Evolutionary conservation across 2,113 vertebrate species (phyloP), one percentile per base, ranked within the genome.

Genomic region (Euleptes europaea): DNA sequence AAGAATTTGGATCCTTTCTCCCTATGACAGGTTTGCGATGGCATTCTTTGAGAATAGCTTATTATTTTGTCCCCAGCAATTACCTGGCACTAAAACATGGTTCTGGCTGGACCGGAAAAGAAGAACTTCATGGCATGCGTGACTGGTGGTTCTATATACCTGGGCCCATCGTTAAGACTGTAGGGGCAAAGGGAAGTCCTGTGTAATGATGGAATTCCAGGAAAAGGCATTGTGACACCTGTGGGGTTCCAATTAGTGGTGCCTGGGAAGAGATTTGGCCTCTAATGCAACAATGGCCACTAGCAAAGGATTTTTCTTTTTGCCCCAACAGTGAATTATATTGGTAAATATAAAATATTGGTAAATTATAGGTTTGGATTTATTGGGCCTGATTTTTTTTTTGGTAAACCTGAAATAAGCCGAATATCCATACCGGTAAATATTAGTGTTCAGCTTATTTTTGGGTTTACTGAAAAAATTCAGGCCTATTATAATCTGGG

Each of bases 1-100:
- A 82, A 12, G 88, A 84, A 86, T 91, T 92, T 26, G 91, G 93
- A 84, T 94, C 88, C 6, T 93, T 89, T 84, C 66, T 79, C 82
- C 49, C 87, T 13, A 2, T 78, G 74, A 80, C 19, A 54, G 77
- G 12, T 23, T 47, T 70, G 82, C 82, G 71, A 69, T 90, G 89
- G 83, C 87, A 88, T 91, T 81, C 66, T 88, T 38, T 60, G 26
- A 81, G 93, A 90, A 84, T 89, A 83, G 51, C 86, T 87, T 69
- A 78, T 84, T 88, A 93, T 91, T 91, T 69, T 0, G 3, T 75
- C 69, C 40, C 65, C 90, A 88, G 74, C 87, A 90, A 86, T 92
- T 89, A 85, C 83, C 88, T 69, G 54, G 33, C 84, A n/a, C 13
- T 44, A 31, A 83, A 78, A 80, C 13, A 35, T 60, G 54, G 60